These are phyloP conservation scores for Coregonus ussuriensis DNA, from an alignment of 2,797 vertebrate genomes.

Conservation along the genomic window DNA sequence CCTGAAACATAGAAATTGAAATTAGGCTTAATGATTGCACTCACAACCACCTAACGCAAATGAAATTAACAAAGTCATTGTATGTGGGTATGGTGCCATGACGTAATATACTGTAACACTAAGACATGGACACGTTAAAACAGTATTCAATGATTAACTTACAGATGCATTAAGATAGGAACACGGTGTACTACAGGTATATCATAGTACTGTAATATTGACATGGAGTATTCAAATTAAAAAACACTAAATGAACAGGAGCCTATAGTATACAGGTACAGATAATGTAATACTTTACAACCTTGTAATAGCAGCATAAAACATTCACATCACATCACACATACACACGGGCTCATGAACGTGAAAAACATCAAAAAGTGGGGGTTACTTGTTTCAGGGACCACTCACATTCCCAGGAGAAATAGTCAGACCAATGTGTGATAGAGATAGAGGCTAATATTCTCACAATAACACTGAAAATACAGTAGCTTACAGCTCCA, in stretches of 20 bases:
- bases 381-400: constrained; percentile 44
- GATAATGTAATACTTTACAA: constrained; percentile 55
- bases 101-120: constrained; percentile 9
- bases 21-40: not conserved
- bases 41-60: not conserved
- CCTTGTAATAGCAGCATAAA: constrained; percentile 68
- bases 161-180: constrained; percentile 29
- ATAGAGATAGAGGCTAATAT: constrained; percentile 26
- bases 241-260: constrained; percentile 2
- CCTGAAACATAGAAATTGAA: not conserved
- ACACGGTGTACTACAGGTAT: constrained; percentile 31
- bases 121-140: constrained; percentile 6
- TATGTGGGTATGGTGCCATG: constrained; percentile 36
- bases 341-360: not conserved
- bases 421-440: too few relatives aligned
- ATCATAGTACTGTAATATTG: not conserved
- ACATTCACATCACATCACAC: constrained; percentile 44
- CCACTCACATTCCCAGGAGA: constrained; percentile 39
- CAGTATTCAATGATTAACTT: constrained; percentile 30
- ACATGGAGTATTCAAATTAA: not conserved
- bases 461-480: constrained; percentile 33
- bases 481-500: constrained; percentile 18
- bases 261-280: not conserved
- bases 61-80: not conserved
- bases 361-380: constrained; percentile 5